A percentile compares a stretch with the other conserved stretches of the same genome.
Conservation (phyloP, 2,797 vertebrate species). For the Falco berigora region DNA sequence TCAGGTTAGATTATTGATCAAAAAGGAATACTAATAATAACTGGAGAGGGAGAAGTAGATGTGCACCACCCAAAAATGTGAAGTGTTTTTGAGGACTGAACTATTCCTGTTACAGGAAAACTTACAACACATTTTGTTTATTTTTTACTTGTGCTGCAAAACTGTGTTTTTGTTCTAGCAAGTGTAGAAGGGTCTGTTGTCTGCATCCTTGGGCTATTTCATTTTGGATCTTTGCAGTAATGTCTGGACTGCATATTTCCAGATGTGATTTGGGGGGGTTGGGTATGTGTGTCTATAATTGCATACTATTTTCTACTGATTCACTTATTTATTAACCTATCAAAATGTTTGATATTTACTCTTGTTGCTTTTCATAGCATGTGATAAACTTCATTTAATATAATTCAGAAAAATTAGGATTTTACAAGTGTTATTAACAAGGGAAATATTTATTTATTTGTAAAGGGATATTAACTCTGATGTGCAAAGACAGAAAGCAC, state of each 20-base stretch:
- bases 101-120: not conserved
- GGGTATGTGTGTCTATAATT: not conserved
- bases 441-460: not conserved
- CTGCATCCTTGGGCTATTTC: not conserved
- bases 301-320: not conserved
- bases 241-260: not conserved
- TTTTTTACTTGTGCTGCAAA: not conserved
- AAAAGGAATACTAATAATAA: not conserved
- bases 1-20: not conserved
- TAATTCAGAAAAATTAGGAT: not conserved
- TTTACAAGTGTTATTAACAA: not conserved
- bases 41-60: not conserved
- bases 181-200: not conserved
- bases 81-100: not conserved
- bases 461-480: not conserved
- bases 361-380: not conserved
- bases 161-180: not conserved
- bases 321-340: not conserved
- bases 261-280: not conserved
- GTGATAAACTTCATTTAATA: not conserved
- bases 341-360: not conserved
- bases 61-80: not conserved
- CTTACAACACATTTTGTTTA: fast-evolving
- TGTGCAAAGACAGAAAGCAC: not conserved
- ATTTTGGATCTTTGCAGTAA: not conserved